A percentile compares a stretch with the other conserved stretches of the same genome.
phyloP scores from a whole-genome alignment of 2,888 invertebrate genomes.

The Euzophera pinguis region DNA sequence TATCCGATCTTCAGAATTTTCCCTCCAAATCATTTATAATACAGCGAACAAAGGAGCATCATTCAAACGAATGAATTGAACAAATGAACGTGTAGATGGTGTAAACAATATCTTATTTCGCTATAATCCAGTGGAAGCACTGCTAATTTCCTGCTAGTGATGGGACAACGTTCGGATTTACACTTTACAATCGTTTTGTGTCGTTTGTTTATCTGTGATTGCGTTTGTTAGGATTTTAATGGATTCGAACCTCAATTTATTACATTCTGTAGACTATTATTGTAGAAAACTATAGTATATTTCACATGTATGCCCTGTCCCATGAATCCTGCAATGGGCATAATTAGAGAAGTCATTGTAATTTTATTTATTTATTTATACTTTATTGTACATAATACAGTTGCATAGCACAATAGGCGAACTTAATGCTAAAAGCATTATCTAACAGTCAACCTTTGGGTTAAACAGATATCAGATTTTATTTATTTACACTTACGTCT shows the following conservation, averaged over 20 bases:
- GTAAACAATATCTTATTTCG: constrained; percentile 78
- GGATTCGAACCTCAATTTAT: background rate
- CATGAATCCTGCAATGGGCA: no score
- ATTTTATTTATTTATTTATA: no score
- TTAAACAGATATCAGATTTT: no score
- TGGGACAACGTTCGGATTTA: constrained; percentile 57
- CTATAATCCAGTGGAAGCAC: constrained; percentile 72
- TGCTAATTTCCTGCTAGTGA: constrained; percentile 77
- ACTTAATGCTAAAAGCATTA: no score
- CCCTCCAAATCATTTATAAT: constrained; percentile 32
- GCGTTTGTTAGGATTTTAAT: constrained; percentile 1
- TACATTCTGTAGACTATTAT: background rate
- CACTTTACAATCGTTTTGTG: constrained; percentile 45
- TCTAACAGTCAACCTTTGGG: no score
- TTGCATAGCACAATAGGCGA: no score
- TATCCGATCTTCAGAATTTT: constrained; percentile 28
- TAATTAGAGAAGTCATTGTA: no score
- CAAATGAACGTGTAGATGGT: constrained; percentile 66
- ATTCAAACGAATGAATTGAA: constrained; percentile 53
- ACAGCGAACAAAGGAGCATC: constrained; percentile 57
- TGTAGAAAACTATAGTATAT: no score
- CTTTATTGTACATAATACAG: no score
- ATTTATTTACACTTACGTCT: no score
- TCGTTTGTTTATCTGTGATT: constrained; percentile 14
- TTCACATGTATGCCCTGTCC: no score